Base-by-base conservation (phyloP, 2,888 invertebrate genomes). In the Lagria hirta region DNA sequence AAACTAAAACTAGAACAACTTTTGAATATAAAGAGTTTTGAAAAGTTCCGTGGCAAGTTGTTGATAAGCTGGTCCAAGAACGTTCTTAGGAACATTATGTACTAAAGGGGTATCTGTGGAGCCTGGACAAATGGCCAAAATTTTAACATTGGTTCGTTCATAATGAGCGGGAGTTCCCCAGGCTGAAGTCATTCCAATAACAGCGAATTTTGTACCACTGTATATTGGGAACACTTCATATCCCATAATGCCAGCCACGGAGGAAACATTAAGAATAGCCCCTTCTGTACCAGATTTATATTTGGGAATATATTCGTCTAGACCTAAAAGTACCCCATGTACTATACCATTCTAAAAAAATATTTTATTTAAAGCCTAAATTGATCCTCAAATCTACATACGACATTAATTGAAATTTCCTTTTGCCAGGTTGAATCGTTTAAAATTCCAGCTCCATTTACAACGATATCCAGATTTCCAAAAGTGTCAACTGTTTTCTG, bases 391-490 rank as follows among this genome's bases (percentile, higher is more conserved):
- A 40, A 16, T 10, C n/a, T 18, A 41, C 47, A 43, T 48, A 49
- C 48, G 16, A 52, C 33, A 48, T 57, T 57, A 4, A 57, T 43
- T 12, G 41, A 43, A 4, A 55, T 38, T 43, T 49, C 40, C 22
- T 37, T 44, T 32, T 55, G 45, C 47, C 51, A 57, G 4, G 43
- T 22, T 2, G 32, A 17, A 18, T 55, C 57, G 24, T 51, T 43
- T 16, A 49, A 22, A 15, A 57, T 52, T 16, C 57, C 55, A n/a
- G 55, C 57, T 29, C 55, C 55, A 26, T 57, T 57, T 2, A 55
- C 37, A 1, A 86, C 82, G 49, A 86, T 82, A 63, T 86, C 85
- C 53, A 86, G 70, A 23, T 80, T 75, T 32, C 83, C 84, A 58
- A 81, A 83, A 37, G 78, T 77, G 20, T 81, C 76, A 54, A 82